Conservation (phyloP, 2,888 invertebrate species). For the Athalia rosae region DNA sequence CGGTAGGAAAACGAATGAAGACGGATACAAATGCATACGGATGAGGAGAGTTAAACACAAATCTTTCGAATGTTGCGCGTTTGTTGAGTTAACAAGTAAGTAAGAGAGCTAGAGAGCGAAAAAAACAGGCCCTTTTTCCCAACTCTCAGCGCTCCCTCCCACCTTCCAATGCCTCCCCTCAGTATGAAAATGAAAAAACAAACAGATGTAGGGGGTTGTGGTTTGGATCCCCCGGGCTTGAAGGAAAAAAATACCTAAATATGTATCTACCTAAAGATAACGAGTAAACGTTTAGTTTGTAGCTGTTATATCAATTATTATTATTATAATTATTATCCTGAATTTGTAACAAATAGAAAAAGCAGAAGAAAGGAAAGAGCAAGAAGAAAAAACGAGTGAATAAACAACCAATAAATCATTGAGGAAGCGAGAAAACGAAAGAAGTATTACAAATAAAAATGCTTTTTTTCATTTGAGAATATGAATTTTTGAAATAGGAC, state of each 20-base stretch:
- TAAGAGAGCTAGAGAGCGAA: too few relatives aligned
- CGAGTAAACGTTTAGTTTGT: constrained; percentile 66
- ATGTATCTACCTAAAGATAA: constrained; percentile 55
- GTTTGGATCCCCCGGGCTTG: too few relatives aligned
- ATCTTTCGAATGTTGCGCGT: too few relatives aligned
- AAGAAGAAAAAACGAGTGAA: not conserved
- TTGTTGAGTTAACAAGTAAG: too few relatives aligned
- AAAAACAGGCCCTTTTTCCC: too few relatives aligned
- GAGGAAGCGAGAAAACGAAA: not conserved
- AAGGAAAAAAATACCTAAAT: constrained; percentile 49
- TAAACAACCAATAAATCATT: not conserved
- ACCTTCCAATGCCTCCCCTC: too few relatives aligned
- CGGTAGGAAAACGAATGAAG: too few relatives aligned
- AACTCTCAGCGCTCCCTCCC: too few relatives aligned
- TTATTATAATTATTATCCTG: constrained; percentile 18
- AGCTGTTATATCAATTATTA: constrained; percentile 48
- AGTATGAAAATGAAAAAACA: too few relatives aligned
- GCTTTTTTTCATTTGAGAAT: constrained; percentile 47
- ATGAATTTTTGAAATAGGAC: constrained; percentile 57
- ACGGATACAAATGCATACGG: too few relatives aligned
- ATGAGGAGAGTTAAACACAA: too few relatives aligned
- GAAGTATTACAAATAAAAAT: constrained; percentile 21
- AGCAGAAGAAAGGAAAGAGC: not conserved
- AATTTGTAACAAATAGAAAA: not conserved
- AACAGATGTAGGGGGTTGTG: too few relatives aligned